phyloP scores from a whole-genome alignment of 2,888 invertebrate species.

The Dugesia japonica region DNA sequence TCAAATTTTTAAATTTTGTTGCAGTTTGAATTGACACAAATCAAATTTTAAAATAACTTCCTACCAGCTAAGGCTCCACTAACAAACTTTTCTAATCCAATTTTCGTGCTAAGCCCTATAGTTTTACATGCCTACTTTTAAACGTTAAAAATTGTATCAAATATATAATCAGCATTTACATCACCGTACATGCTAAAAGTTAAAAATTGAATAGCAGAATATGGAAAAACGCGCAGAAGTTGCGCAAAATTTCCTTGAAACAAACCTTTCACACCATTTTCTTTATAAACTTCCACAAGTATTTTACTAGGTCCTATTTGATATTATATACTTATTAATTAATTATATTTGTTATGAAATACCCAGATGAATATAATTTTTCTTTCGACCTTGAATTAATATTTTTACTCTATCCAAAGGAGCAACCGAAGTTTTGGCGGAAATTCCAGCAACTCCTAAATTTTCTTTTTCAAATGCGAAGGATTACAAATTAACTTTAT shows the following conservation, averaged over 20 bases:
- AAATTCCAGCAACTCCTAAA: background rate
- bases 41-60: too few species aligned
- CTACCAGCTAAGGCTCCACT: background rate
- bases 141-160: background rate
- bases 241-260: slow-evolving; percentile 8
- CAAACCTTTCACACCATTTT: background rate
- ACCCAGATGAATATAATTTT: background rate
- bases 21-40: too few species aligned
- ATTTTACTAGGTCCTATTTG: background rate
- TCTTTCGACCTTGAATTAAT: slow-evolving; percentile 1
- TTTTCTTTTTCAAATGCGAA: too few species aligned
- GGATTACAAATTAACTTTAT: too few species aligned
- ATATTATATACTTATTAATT: background rate
- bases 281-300: background rate
- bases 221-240: background rate
- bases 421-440: background rate
- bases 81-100: background rate
- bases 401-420: slow-evolving; percentile 10
- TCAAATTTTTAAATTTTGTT: too few species aligned
- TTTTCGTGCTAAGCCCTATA: background rate
- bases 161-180: background rate
- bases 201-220: background rate
- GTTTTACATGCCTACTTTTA: background rate
- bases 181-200: slow-evolving; percentile 2
- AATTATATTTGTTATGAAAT: background rate